Conservation (phyloP, 2,113 vertebrate species). For the Oncorhynchus nerka region DNA sequence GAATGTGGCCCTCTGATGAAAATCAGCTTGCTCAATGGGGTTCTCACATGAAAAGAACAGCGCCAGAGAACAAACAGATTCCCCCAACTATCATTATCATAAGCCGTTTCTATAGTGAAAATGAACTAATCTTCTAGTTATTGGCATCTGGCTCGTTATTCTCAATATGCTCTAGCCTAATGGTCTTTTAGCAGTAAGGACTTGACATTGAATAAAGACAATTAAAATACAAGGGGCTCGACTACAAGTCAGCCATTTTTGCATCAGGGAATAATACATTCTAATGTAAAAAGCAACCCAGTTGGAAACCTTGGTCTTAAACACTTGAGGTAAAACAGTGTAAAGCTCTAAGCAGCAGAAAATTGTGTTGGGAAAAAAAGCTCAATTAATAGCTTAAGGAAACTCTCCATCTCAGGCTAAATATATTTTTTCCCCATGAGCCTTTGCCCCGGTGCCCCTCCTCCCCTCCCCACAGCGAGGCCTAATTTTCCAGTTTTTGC, state of each 20-base stretch:
- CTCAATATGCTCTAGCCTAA: conserved; percentile 40
- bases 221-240: conserved; percentile 62
- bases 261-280: conserved; percentile 59
- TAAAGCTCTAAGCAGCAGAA: conserved; percentile 65
- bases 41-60: conserved; percentile 42
- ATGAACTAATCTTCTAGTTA: conserved; percentile 47
- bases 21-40: conserved; percentile 48
- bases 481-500: conserved; percentile 66
- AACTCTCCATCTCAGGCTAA: conserved; percentile 64
- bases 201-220: conserved; percentile 58
- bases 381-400: conserved; percentile 54
- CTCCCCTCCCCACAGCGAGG: conserved; percentile 44
- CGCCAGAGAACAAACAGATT: conserved; percentile 26
- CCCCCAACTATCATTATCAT: conserved; percentile 37
- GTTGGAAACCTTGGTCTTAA: conserved; percentile 55
- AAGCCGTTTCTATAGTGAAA: conserved; percentile 34
- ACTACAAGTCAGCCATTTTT: conserved; percentile 60
- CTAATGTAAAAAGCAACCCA: conserved; percentile 34
- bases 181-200: conserved; percentile 45
- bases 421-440: conserved; percentile 58
- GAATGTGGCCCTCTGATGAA: conserved; percentile 49
- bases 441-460: conserved; percentile 51
- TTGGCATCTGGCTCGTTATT: conserved; percentile 41
- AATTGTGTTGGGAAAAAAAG: conserved; percentile 58
- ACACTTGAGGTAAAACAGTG: conserved; percentile 53